Conservation (phyloP, 1,140 invertebrate genomes). For the Drosophila sechellia region DNA sequence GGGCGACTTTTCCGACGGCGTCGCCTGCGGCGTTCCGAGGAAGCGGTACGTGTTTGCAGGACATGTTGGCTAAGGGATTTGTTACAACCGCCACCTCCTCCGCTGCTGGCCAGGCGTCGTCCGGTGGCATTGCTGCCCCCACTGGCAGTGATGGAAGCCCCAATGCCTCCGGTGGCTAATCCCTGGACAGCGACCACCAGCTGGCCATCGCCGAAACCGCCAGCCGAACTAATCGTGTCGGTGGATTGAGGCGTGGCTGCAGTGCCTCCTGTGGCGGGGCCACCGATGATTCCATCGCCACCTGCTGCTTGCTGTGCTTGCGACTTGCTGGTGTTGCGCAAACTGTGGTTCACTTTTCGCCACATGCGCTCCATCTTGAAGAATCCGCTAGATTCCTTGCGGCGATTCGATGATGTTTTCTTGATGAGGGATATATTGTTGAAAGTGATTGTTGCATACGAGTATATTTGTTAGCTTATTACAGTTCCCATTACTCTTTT, state of each 20-base stretch:
- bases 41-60: slow-evolving; percentile 76
- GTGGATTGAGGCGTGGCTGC: slow-evolving; percentile 66
- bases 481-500: not conserved
- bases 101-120: slow-evolving; percentile 73
- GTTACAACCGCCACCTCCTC: slow-evolving; percentile 45
- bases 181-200: slow-evolving; percentile 74
- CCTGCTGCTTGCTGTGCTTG: slow-evolving; percentile 9
- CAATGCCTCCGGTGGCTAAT: slow-evolving; percentile 17
- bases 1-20: slow-evolving; percentile 76
- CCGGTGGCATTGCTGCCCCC: slow-evolving; percentile 80
- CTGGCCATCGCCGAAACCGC: slow-evolving; percentile 73
- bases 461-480: slow-evolving; percentile 6
- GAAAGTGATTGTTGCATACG: not conserved
- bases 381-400: not conserved
- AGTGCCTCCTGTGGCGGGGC: slow-evolving; percentile 6
- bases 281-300: slow-evolving; percentile 14
- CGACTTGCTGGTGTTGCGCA: slow-evolving; percentile 73
- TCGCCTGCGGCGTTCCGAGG: slow-evolving; percentile 74
- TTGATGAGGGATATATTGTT: not conserved
- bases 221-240: slow-evolving; percentile 76
- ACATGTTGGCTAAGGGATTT: slow-evolving; percentile 83
- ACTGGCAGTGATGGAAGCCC: slow-evolving; percentile 18
- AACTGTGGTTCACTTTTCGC: slow-evolving; percentile 83
- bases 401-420: not conserved
- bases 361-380: slow-evolving; percentile 81